Base-by-base conservation (phyloP, 2,797 vertebrate species). In the Anguilla anguilla region DNA sequence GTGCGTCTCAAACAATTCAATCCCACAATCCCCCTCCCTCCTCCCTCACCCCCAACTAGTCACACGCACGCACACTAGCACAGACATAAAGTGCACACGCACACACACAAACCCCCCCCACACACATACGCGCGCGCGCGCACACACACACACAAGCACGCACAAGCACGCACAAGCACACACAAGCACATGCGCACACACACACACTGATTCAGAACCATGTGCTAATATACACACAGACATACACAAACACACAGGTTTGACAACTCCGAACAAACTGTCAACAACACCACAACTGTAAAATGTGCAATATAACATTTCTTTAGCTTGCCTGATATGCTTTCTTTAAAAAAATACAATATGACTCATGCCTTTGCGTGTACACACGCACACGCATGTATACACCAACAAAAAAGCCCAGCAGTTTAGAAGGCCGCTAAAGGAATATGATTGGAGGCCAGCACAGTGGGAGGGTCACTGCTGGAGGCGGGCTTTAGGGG, bases 291-390 rank as follows among this genome's bases (percentile, higher is more conserved):
- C 81, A 89, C 46, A 81, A 46, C 57, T 91, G 88, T 88, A 83
- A 88, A 74, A 88, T 61, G 81, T 72, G 77, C 84, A 85, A 86
- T 90, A 85, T 87, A 89, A 88, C 86, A 89, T 87, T 87, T 85
- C 79, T 83, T 85, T 87, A 86, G 74, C 46, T 53, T 22, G 25
- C 49, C 51, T 25, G 19, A 49, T 82, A 57, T 79, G 55, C 88
- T 87, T 74, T 55, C 61, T 64, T 79, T 67, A n/a, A 74, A 87
- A 86, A 86, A 85, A 88, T 72, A 72, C n/a, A 72, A 13, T 72
- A 72, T 1, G 28, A 88, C 46, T 35, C 31, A 35, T 31, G 15
- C 19, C 13, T 13, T 49, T n/a, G 43, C 77, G 15, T 9, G 17
- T 10, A 25, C 4, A 25, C 43, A 49, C 7, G 6, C 43, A 81